phyloP scores from a whole-genome alignment of 2,888 invertebrate genomes.

The Callinectes sapidus region DNA sequence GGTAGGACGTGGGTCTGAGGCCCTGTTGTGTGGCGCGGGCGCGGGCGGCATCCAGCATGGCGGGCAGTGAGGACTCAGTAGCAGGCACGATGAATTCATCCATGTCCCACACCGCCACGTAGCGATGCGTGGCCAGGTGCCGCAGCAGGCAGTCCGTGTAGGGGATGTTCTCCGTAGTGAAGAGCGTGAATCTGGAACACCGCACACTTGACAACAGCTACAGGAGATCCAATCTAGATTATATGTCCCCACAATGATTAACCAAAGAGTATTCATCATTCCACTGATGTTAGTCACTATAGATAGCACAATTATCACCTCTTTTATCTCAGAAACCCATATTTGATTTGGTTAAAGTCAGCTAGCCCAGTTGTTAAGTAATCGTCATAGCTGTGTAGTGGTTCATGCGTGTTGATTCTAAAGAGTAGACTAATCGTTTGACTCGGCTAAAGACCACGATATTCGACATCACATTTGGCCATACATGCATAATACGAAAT shows the following conservation, averaged over 20 bases:
- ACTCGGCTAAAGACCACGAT: too few species aligned
- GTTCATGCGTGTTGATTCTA: too few species aligned
- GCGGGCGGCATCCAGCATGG: slow-evolving; percentile 65
- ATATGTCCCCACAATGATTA: too few species aligned
- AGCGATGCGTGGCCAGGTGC: slow-evolving; percentile 64
- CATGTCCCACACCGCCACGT: slow-evolving; percentile 71
- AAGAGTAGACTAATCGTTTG: too few species aligned
- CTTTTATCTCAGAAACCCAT: too few species aligned
- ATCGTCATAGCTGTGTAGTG: too few species aligned
- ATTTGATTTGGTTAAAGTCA: too few species aligned
- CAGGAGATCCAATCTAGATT: neutral
- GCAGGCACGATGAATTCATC: slow-evolving; percentile 71
- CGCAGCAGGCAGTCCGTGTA: slow-evolving; percentile 72
- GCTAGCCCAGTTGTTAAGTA: too few species aligned
- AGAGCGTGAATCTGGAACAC: slow-evolving; percentile 62
- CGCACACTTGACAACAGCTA: neutral
- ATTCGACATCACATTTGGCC: too few species aligned
- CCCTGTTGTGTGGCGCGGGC: slow-evolving; percentile 40
- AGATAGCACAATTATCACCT: too few species aligned
- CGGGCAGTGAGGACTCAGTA: slow-evolving; percentile 53
- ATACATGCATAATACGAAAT: too few species aligned
- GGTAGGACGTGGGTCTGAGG: slow-evolving; percentile 64
- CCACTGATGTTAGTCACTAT: too few species aligned
- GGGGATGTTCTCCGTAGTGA: slow-evolving; percentile 71
- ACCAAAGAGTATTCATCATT: neutral